A percentile compares a stretch with the other conserved stretches of the same genome.
These are phyloP conservation scores for Natrix natrix DNA, from an alignment of 2,797 vertebrate genomes.

Conservation along the genomic window DNA sequence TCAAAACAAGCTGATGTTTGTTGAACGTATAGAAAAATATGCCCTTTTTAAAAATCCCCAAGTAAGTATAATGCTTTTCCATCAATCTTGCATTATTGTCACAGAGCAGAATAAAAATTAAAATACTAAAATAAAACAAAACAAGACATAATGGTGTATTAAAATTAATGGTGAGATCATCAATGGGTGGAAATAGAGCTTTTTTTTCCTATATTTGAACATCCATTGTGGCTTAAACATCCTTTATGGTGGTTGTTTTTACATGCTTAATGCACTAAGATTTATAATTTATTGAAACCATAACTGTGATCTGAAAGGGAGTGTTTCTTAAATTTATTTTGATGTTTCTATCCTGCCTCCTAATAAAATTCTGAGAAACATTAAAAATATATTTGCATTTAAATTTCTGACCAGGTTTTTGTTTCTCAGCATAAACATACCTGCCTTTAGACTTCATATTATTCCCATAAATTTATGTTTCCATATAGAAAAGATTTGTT, in stretches of 20 bases:
- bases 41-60: constrained; percentile 97
- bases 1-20: constrained; percentile 97
- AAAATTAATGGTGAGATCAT: neutral
- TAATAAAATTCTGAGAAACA: neutral
- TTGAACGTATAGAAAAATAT: constrained; percentile 94
- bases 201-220: fast-evolving
- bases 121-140: neutral
- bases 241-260: neutral
- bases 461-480: neutral
- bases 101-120: neutral
- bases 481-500: neutral
- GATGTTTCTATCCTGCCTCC: neutral
- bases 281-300: neutral
- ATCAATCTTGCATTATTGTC: neutral
- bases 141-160: neutral
- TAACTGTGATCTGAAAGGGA: neutral
- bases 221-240: neutral
- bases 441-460: neutral
- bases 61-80: constrained; percentile 70
- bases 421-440: neutral
- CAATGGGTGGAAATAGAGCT: neutral
- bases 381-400: neutral
- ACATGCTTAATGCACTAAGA: neutral
- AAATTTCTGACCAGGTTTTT: neutral
- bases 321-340: neutral